phyloP scores from a whole-genome alignment of 2,888 invertebrate genomes.

The Hecatera dysodea region DNA sequence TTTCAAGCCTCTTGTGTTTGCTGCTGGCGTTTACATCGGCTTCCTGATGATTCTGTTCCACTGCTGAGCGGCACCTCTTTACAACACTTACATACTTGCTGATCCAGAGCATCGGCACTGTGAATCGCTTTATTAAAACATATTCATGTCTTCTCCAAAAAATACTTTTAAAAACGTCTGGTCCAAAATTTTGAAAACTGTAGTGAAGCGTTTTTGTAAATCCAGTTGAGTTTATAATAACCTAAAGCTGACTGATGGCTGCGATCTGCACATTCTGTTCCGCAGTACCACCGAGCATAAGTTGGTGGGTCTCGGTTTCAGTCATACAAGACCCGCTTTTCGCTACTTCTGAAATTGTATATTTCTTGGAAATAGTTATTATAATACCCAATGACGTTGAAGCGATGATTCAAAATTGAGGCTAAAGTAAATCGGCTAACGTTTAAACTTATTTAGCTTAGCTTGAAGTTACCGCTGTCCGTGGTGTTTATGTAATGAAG shows the following conservation, averaged over 20 bases:
- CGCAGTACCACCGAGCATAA: background rate
- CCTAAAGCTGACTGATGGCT: constrained; percentile 35
- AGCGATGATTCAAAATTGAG: constrained; percentile 7
- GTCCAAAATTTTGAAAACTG: constrained; percentile 36
- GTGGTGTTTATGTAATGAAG: background rate
- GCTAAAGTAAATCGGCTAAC: background rate
- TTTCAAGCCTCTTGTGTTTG: constrained; percentile 31
- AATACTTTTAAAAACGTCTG: constrained; percentile 22
- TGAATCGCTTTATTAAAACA: too few species aligned
- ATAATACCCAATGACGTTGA: constrained; percentile 24
- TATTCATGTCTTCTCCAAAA: background rate
- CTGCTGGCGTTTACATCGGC: constrained; percentile 54
- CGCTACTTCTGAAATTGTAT: background rate
- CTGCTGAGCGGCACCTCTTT: constrained; percentile 42
- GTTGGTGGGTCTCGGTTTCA: constrained; percentile 31
- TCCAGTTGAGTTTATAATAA: background rate
- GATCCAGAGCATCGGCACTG: background rate
- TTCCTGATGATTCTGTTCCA: constrained; percentile 26
- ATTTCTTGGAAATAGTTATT: constrained; percentile 32
- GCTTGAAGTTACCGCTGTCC: background rate
- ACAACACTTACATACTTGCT: constrained; percentile 26
- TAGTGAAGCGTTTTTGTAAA: constrained; percentile 34
- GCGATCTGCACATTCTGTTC: constrained; percentile 1
- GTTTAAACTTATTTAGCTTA: background rate
- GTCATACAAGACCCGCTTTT: background rate